Conservation (phyloP, 2,113 vertebrate genomes). For the Pleuronectes platessa region DNA sequence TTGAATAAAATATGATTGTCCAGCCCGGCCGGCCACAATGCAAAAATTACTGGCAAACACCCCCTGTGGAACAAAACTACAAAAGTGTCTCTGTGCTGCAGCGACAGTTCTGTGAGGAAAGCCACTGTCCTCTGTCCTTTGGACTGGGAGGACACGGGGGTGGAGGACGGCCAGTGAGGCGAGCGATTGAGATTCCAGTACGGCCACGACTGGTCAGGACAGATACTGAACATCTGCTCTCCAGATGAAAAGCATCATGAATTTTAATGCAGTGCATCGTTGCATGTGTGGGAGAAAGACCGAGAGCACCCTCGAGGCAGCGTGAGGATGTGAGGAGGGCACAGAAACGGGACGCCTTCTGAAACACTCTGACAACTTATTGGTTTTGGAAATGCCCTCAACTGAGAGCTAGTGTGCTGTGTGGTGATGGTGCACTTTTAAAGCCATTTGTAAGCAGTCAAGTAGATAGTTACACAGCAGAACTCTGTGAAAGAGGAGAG, state of each 20-base stretch:
- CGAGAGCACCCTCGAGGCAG: constrained; percentile 61
- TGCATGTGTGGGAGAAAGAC: constrained; percentile 74
- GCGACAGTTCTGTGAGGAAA: constrained; percentile 63
- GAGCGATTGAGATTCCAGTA: constrained; percentile 79
- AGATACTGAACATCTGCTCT: constrained; percentile 72
- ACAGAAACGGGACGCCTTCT: constrained; percentile 19
- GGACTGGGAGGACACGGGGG: constrained; percentile 52
- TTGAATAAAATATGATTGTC: constrained; percentile 84
- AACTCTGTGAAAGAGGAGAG: not conserved
- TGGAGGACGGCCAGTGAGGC: constrained; percentile 55
- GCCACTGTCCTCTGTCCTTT: constrained; percentile 77
- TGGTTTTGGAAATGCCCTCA: constrained; percentile 14
- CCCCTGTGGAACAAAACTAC: constrained; percentile 52
- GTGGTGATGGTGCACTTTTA: not conserved
- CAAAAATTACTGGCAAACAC: constrained; percentile 57
- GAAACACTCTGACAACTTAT: constrained; percentile 10
- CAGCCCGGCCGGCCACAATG: constrained; percentile 48
- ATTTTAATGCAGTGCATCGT: constrained; percentile 79
- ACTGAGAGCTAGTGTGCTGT: constrained; percentile 17
- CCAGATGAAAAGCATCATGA: constrained; percentile 72
- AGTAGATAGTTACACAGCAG: not conserved
- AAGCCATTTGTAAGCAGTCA: not conserved
- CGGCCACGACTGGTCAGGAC: constrained; percentile 64
- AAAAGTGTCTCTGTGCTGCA: constrained; percentile 79
- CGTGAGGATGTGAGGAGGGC: constrained; percentile 46